Evolutionary conservation across 2,888 invertebrate genomes (phyloP), one percentile per base, ranked within the genome.

Genomic region (Lasioglossum vierecki): DNA sequence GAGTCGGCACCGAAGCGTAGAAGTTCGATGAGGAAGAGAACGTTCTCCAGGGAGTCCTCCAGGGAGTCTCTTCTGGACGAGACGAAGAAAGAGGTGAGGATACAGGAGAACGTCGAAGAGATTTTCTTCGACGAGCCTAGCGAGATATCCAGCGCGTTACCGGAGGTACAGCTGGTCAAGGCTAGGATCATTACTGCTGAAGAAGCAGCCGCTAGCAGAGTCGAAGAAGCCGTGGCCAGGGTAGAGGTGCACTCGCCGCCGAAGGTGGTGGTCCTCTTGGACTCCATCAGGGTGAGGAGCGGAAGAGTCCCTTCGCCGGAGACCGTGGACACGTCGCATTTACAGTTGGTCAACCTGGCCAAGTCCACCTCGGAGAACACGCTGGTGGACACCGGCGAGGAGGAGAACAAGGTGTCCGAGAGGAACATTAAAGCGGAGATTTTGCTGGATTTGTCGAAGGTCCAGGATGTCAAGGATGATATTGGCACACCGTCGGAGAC

Each of bases 391-490:
- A n/a, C 53, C 9, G 6, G 66, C 75, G 70, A 71, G 80, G 83
- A 84, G 35, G 92, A 92, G 5, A 91, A 91, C 77, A 93, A 89
- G 66, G 90, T 93, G 15, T 93, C 93, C 8, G 95, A 95, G 84
- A 92, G 95, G 63, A 95, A 95, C 88, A 94, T 95, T 68, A 95
- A 95, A 79, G 94, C 95, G 66, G 95, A 95, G 87, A 95, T 95
- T 79, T 92, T 94, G 26, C 83, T 95, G 70, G 95, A 95, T 26
- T 93, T 95, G 13, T 95, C 95, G 22, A 89, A 95, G 35, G 93
- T 94, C 44, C 89, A 93, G 2, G 95, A 95, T 87, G 95, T 95
- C 66, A 95, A 95, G 77, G 96, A 95, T 3, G 91, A 95, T 13
- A 93, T 94, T 77, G 95, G 92, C 60, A 94, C 95, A 30, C 94